These are phyloP conservation scores for Drosophila baimaii DNA, from an alignment of 1,140 invertebrate genomes.

Conservation along the genomic window DNA sequence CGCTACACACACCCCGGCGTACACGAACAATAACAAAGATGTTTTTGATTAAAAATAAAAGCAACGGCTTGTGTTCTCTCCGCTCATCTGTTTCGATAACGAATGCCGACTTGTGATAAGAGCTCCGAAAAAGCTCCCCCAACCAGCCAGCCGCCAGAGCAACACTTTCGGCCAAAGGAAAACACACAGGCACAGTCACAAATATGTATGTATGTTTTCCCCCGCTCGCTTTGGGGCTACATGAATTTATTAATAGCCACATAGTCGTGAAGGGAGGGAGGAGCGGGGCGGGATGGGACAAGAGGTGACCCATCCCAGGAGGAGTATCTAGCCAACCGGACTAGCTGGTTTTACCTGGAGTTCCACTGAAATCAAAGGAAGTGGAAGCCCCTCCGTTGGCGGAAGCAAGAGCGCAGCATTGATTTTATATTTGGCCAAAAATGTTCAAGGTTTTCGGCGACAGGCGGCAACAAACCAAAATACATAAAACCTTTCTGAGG, in stretches of 20 bases:
- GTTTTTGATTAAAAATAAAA: constrained; percentile 39
- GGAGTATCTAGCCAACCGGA: constrained; percentile 43
- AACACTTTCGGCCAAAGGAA: constrained; percentile 30
- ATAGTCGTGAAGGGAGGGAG: constrained; percentile 1
- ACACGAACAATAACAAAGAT: constrained; percentile 6
- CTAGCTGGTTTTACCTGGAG: constrained; percentile 51
- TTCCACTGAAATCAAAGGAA: constrained; percentile 15
- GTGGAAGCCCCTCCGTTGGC: neutral
- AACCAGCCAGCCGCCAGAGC: constrained; percentile 10
- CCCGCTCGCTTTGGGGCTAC: constrained; percentile 17
- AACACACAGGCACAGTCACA: constrained; percentile 5
- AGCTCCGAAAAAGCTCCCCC: constrained; percentile 50
- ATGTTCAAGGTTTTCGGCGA: constrained; percentile 64
- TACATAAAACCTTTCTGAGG: constrained; percentile 29
- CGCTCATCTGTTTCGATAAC: constrained; percentile 40
- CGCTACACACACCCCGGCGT: neutral
- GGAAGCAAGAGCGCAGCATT: constrained; percentile 58
- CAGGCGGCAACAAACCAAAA: constrained; percentile 43
- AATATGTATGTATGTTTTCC: no score
- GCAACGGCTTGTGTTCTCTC: neutral
- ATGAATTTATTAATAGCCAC: constrained; percentile 59
- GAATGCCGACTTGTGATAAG: constrained; percentile 46
- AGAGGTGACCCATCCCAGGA: constrained; percentile 5
- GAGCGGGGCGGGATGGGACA: neutral
- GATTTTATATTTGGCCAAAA: constrained; percentile 73